A percentile compares a stretch with the other conserved stretches of the same genome.
Conservation (phyloP, 2,888 invertebrate species). For the Synergus japonicus region DNA sequence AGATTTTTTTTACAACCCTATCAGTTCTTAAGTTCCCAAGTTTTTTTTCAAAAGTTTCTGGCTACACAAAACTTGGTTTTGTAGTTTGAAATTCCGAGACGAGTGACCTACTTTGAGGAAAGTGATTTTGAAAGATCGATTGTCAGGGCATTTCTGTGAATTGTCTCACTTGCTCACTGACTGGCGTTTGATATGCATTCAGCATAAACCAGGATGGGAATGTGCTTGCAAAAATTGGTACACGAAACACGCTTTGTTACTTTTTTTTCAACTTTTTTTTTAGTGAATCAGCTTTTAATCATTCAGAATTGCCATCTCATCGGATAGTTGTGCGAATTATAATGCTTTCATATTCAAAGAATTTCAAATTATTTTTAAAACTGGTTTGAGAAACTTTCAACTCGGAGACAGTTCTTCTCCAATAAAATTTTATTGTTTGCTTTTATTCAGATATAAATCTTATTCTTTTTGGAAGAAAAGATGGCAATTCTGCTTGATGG, state of each 20-base stretch:
- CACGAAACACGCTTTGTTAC: slow-evolving; percentile 54
- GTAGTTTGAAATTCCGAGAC: neutral
- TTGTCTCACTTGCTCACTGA: slow-evolving; percentile 43
- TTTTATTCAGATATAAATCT: too few species aligned
- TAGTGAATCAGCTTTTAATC: slow-evolving; percentile 24
- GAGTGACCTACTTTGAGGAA: slow-evolving; percentile 42
- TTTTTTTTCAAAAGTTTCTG: neutral
- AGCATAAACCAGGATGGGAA: slow-evolving; percentile 48
- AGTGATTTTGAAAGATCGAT: slow-evolving; percentile 52
- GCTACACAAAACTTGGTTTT: neutral
- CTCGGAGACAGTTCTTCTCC: too few species aligned
- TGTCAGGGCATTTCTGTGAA: slow-evolving; percentile 49
- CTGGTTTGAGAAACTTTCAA: too few species aligned
- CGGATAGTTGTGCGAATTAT: neutral
- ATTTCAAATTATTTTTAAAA: neutral
- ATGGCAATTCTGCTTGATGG: slow-evolving; percentile 6
- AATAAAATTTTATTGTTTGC: too few species aligned
- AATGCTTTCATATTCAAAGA: neutral
- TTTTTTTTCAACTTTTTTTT: slow-evolving; percentile 41
- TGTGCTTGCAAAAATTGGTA: slow-evolving; percentile 50
- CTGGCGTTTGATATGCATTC: slow-evolving; percentile 52
- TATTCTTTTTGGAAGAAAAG: neutral
- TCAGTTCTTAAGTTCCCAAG: neutral
- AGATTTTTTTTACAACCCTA: neutral
- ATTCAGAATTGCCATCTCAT: slow-evolving; percentile 14